Percentiles rank a stretch among this genome's conserved stretches.
Conservation (phyloP, 1,140 invertebrate species). For the Trichonephila clavata region DNA sequence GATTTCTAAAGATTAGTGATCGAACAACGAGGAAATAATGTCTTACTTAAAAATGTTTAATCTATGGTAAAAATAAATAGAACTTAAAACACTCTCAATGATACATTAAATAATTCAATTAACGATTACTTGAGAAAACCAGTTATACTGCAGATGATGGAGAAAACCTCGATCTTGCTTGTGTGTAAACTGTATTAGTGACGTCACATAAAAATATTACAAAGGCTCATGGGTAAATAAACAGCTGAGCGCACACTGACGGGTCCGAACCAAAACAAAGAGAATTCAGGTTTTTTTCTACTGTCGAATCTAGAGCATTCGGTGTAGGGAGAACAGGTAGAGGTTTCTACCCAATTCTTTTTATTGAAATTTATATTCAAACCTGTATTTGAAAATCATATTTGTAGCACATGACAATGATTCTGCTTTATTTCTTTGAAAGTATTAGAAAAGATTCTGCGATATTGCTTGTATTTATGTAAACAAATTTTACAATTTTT, state of each 20-base stretch:
- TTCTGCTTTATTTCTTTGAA: too few relatives aligned
- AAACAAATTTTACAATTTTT: too few relatives aligned
- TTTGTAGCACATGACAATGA: too few relatives aligned
- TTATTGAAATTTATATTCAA: background rate
- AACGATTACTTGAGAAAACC: background rate
- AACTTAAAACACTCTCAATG: background rate
- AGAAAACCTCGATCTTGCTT: background rate
- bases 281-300: slow-evolving; percentile 14
- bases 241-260: slow-evolving; percentile 68
- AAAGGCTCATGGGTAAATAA: slow-evolving; percentile 73
- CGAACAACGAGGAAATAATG: background rate
- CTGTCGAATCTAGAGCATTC: slow-evolving; percentile 6
- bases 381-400: background rate
- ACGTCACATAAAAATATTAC: slow-evolving; percentile 74
- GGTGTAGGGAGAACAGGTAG: background rate
- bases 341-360: background rate
- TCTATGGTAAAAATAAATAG: too few relatives aligned
- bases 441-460: too few relatives aligned
- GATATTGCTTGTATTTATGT: too few relatives aligned
- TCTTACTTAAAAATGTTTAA: background rate
- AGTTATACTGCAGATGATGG: slow-evolving; percentile 1
- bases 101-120: background rate
- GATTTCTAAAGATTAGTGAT: background rate
- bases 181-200: slow-evolving; percentile 44
- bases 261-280: slow-evolving; percentile 27